phyloP scores from a whole-genome alignment of 2,113 vertebrate species.

The Sialia sialis region DNA sequence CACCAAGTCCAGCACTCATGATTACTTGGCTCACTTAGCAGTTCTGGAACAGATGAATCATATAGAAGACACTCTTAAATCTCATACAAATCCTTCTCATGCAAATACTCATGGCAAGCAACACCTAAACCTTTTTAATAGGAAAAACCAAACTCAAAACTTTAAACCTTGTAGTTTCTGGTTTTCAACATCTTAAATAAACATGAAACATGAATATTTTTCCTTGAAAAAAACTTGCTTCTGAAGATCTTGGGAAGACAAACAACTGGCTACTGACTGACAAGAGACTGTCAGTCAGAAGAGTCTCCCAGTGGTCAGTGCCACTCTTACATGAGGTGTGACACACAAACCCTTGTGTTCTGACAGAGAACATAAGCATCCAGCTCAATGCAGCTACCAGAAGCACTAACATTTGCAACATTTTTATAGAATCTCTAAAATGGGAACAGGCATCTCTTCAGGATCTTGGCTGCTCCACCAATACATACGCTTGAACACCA shows the following conservation, averaged over 20 bases:
- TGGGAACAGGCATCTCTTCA: neutral
- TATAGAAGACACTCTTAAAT: neutral
- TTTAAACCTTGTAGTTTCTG: neutral
- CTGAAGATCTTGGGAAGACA: neutral
- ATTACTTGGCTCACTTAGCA: neutral
- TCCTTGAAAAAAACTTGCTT: neutral
- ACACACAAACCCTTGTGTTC: neutral
- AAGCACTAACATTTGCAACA: neutral
- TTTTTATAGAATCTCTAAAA: neutral
- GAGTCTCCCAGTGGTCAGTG: neutral
- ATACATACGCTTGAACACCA: neutral
- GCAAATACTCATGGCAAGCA: neutral
- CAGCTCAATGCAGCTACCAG: neutral
- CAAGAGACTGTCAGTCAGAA: neutral
- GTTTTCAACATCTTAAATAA: neutral
- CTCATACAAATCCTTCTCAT: neutral
- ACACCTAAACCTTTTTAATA: neutral
- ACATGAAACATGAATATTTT: neutral
- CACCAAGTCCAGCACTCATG: neutral
- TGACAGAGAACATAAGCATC: neutral
- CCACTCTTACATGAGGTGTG: neutral
- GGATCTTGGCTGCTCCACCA: slow-evolving; percentile 1
- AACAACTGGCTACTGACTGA: neutral
- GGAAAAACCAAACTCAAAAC: neutral
- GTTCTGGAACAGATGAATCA: neutral